Percentiles rank a stretch among this genome's conserved stretches.
phyloP scores from a whole-genome alignment of 1,140 invertebrate genomes.

The Eumeta japonica region DNA sequence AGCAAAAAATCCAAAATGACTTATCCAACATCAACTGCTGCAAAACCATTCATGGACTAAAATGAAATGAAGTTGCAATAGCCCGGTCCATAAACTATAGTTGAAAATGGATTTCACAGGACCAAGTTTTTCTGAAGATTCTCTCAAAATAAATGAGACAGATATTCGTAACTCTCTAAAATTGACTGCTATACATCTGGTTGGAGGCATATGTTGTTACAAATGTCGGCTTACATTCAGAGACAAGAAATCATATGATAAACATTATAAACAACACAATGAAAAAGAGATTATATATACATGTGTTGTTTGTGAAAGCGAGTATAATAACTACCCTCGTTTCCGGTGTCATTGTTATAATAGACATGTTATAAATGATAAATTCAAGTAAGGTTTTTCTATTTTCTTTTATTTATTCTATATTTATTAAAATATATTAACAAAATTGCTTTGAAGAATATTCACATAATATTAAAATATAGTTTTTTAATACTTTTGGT shows the following conservation, averaged over 20 bases:
- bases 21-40: constrained; percentile 11
- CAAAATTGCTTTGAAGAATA: too few species aligned
- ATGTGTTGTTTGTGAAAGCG: constrained; percentile 37
- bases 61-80: constrained; percentile 25
- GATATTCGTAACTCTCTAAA: constrained; percentile 18
- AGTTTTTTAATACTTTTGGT: too few species aligned
- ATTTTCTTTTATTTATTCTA: not conserved
- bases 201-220: constrained; percentile 42
- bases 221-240: constrained; percentile 32
- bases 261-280: constrained; percentile 32
- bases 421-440: too few species aligned
- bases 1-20: too few species aligned
- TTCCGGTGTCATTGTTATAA: constrained; percentile 46
- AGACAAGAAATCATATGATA: constrained; percentile 39
- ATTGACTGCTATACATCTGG: constrained; percentile 39
- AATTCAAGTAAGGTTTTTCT: constrained; percentile 31
- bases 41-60: constrained; percentile 36
- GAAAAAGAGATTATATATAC: constrained; percentile 31
- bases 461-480: too few species aligned
- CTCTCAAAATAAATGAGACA: constrained; percentile 14
- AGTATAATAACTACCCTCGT: constrained; percentile 33
- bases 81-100: constrained; percentile 24
- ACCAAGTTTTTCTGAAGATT: constrained; percentile 26
- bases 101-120: constrained; percentile 41
- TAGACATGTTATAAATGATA: constrained; percentile 36